Evolutionary conservation across 2,797 vertebrate species (phyloP).

Genomic region (Muraenolepis orangiensis): DNA sequence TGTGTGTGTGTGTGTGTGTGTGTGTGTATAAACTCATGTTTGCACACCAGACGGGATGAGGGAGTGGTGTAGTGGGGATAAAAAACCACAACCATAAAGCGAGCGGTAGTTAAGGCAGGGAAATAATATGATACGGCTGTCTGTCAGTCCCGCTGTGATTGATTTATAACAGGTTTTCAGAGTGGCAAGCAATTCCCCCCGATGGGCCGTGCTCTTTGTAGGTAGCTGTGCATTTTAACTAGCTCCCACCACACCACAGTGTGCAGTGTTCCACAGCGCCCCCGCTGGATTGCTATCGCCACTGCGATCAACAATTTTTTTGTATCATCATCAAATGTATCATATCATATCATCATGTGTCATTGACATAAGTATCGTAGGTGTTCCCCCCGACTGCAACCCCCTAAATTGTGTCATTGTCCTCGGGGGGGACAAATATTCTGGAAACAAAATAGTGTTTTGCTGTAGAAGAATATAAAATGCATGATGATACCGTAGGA

Average conservation of each 20-base stretch:
- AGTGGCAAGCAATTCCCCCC: slow-evolving; percentile 34
- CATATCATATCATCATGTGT: too few relatives aligned
- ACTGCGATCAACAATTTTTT: too few relatives aligned
- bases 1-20: not conserved
- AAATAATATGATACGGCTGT: slow-evolving; percentile 17
- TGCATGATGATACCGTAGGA: too few relatives aligned
- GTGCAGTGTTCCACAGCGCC: too few relatives aligned
- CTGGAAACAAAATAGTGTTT: too few relatives aligned
- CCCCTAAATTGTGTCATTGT: too few relatives aligned
- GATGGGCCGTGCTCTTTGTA: slow-evolving; percentile 45
- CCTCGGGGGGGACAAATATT: too few relatives aligned
- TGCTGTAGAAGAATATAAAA: too few relatives aligned
- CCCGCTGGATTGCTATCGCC: too few relatives aligned
- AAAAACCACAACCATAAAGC: not conserved
- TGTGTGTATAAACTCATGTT: not conserved
- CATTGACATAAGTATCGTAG: too few relatives aligned
- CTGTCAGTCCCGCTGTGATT: slow-evolving; percentile 16
- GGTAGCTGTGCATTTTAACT: slow-evolving; percentile 26
- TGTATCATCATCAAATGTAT: too few relatives aligned
- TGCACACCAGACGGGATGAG: not conserved
- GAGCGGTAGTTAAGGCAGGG: not conserved
- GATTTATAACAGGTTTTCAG: slow-evolving; percentile 9
- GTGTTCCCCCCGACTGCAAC: too few relatives aligned
- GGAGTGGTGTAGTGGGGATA: not conserved
- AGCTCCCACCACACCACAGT: slow-evolving; percentile 14